Percentiles rank a stretch among this genome's conserved stretches.
Evolutionary conservation across 2,888 invertebrate genomes (phyloP).

Genomic region (Aromia moschata): DNA sequence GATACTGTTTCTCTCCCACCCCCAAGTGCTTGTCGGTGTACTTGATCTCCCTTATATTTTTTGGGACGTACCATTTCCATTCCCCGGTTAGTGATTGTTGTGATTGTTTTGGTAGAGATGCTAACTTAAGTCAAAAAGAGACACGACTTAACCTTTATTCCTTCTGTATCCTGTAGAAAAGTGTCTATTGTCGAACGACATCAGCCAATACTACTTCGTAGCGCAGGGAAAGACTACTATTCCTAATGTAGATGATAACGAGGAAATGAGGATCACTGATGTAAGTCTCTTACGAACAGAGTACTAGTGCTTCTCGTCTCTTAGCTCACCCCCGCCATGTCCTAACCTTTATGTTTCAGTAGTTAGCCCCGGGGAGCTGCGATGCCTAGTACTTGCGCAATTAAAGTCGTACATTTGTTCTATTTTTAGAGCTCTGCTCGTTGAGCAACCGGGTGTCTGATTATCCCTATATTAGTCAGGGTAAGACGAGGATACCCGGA

Average conservation of each 20-base stretch:
- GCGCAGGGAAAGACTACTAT: constrained; percentile 97
- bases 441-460: constrained; percentile 85
- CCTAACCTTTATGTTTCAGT: constrained; percentile 16
- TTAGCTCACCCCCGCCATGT: constrained; percentile 5
- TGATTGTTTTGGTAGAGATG: too few relatives aligned
- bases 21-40: too few relatives aligned
- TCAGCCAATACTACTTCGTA: constrained; percentile 94
- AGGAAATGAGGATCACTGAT: constrained; percentile 89
- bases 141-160: constrained; percentile 21
- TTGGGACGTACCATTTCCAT: not conserved
- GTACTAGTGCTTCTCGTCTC: constrained; percentile 23
- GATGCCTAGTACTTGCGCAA: constrained; percentile 30
- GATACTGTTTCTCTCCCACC: not conserved
- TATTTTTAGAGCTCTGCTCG: constrained; percentile 83
- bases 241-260: constrained; percentile 94
- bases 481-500: constrained; percentile 93
- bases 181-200: constrained; percentile 86
- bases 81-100: too few relatives aligned
- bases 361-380: constrained; percentile 20
- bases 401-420: too few relatives aligned
- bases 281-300: constrained; percentile 71
- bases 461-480: constrained; percentile 93
- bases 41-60: not conserved
- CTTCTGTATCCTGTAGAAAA: constrained; percentile 66
- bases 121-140: constrained; percentile 24